Evolutionary conservation across 2,888 invertebrate species (phyloP).

Genomic region (Cryptophagus acutangulus): DNA sequence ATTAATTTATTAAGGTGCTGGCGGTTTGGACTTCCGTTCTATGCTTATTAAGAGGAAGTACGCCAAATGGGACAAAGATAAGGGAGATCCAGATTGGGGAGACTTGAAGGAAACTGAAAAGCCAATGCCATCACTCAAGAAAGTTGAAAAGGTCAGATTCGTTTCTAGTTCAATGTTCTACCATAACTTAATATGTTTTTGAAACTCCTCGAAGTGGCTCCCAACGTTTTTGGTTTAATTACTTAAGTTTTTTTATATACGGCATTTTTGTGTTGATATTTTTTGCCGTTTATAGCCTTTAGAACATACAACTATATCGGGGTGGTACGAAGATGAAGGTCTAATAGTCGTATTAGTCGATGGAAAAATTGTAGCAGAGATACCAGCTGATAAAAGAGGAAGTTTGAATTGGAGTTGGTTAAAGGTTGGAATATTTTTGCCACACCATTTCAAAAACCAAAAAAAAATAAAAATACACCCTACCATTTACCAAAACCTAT

Average conservation of each 20-base stretch:
- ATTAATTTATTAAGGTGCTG: constrained; percentile 63
- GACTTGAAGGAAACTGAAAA: constrained; percentile 89
- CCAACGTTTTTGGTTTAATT: constrained; percentile 16
- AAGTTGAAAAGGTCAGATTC: constrained; percentile 83
- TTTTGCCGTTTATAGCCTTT: constrained; percentile 51
- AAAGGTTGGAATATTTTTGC: constrained; percentile 52
- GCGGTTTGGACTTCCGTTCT: constrained; percentile 98
- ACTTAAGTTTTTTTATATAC: constrained; percentile 9
- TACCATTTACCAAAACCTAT: no score
- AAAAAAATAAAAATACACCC: background rate
- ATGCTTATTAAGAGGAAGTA: constrained; percentile 96
- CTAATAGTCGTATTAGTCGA: constrained; percentile 58
- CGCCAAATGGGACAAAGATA: constrained; percentile 87
- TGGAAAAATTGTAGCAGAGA: constrained; percentile 60
- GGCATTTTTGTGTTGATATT: constrained; percentile 20
- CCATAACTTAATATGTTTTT: constrained; percentile 11
- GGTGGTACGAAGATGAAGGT: constrained; percentile 51
- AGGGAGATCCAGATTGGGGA: constrained; percentile 89
- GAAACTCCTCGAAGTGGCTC: constrained; percentile 24
- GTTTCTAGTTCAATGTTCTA: constrained; percentile 13
- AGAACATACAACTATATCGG: constrained; percentile 24
- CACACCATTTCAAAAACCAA: background rate
- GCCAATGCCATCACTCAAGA: constrained; percentile 80
- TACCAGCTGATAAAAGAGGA: constrained; percentile 58
- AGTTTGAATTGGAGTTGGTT: constrained; percentile 65